Evolutionary conservation across 2,797 vertebrate species (phyloP), one percentile per base, ranked within the genome.

Genomic region (Heterohyrax brucei): DNA sequence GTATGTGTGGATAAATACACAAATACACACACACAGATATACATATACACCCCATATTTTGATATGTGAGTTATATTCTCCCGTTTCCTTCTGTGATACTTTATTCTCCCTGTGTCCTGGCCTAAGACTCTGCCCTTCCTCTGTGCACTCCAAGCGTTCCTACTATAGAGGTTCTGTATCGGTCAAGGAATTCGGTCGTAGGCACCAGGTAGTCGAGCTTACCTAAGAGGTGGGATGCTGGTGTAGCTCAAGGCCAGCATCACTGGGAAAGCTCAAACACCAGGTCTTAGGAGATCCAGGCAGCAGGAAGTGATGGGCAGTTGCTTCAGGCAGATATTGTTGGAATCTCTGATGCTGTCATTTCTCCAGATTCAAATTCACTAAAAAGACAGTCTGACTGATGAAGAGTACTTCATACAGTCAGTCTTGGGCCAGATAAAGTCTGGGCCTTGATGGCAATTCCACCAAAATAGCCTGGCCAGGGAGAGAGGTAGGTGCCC

Each of bases 91-190:
- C 77, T 46, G 4, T 21, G 30, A 48, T 19, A 33, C 30, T 64
- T 18, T 10, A 21, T 68, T 84, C 19, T 70, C 30, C 64, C 10
- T 21, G 30, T 81, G 81, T 93, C 81, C 56, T 78, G 53, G 83
- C 24, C 50, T 12, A 28, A 62, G 44, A 30, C 81, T 77, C 76
- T n/a, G 9, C 18, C 19, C 21, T 33, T 48, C 21, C 4, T 22
- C 4, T 0, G n/a, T 48, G 30, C 39, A 50, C 22, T 30, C n/a
- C 61, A 50, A 61, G 30, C 39, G 53, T 48, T 72, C 79, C 14
- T 28, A 21, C 30, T 61, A 18, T 61, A 6, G 5, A 39, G 70
- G 30, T 1, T 8, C 79, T 24, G 0, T 61, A n/a, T 9, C 18
- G 6, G 28, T 7, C 48, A 6, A 70, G 48, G n/a, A 22, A 26